These are phyloP conservation scores for Oreochromis mossambicus DNA, from an alignment of 2,797 vertebrate species.

Conservation along the genomic window DNA sequence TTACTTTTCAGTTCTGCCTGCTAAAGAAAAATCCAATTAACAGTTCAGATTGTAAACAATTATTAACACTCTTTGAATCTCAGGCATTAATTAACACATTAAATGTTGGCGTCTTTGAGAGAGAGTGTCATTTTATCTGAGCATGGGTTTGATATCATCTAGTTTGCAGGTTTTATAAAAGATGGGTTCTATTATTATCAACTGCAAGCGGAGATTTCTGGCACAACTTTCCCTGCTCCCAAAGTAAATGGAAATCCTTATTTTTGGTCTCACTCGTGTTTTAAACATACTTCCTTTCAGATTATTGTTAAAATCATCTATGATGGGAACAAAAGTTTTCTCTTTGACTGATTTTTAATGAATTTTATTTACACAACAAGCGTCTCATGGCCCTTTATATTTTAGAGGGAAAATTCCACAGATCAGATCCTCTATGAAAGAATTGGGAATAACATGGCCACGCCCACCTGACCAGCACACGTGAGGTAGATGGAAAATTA, in stretches of 20 bases:
- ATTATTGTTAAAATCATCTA: accelerated
- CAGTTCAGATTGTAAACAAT: not conserved
- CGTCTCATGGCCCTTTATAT: accelerated
- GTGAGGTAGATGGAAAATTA: not conserved
- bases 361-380: not conserved
- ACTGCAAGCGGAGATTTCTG: not conserved
- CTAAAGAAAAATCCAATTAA: not conserved
- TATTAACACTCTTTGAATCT: not conserved
- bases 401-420: not conserved
- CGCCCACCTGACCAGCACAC: not conserved
- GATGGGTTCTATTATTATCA: accelerated
- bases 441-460: not conserved
- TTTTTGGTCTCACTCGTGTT: not conserved
- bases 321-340: not conserved
- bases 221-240: not conserved
- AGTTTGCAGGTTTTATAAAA: not conserved
- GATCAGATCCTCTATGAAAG: not conserved
- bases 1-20: not conserved
- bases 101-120: not conserved
- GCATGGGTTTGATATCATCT: not conserved
- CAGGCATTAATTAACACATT: not conserved
- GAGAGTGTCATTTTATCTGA: not conserved
- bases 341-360: accelerated
- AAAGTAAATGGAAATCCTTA: not conserved
- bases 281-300: not conserved